Percentiles rank a stretch among this genome's conserved stretches.
Evolutionary conservation across 2,888 invertebrate genomes (phyloP).

Genomic region (Lamellibrachia columna): DNA sequence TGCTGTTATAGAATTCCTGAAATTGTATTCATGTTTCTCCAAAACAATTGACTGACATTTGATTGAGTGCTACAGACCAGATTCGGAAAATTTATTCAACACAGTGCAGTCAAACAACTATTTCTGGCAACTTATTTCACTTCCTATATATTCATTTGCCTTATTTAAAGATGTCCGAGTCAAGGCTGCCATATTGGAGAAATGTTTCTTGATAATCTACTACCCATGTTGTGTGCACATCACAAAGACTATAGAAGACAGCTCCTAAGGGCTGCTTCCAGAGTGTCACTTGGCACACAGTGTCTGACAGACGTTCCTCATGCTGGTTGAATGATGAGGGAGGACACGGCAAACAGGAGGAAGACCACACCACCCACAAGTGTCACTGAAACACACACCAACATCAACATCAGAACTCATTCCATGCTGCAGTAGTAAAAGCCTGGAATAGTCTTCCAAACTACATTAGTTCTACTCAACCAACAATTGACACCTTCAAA

Average conservation of each 20-base stretch:
- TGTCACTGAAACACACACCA: constrained; percentile 80
- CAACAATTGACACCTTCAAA: neutral
- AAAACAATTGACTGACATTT: neutral
- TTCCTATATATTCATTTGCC: neutral
- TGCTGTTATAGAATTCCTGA: neutral
- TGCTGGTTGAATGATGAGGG: constrained; percentile 84
- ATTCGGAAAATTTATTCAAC: neutral
- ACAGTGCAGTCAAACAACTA: neutral
- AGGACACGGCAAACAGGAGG: constrained; percentile 90
- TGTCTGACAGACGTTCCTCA: neutral
- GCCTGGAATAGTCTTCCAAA: constrained; percentile 43
- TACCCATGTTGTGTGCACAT: too few species aligned
- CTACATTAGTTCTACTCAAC: neutral
- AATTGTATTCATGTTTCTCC: neutral
- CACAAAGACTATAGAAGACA: too few species aligned
- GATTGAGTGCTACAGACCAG: neutral
- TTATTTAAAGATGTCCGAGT: too few species aligned
- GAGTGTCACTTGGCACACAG: too few species aligned
- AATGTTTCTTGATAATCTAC: too few species aligned
- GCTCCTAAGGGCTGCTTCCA: neutral
- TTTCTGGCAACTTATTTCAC: neutral
- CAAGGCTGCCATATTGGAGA: too few species aligned
- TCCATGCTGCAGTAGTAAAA: constrained; percentile 36
- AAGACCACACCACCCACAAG: constrained; percentile 96
- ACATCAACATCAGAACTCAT: neutral